Percentiles rank a stretch among this genome's conserved stretches.
These are phyloP conservation scores for Bathynomus jamesi DNA, from an alignment of 1,140 invertebrate genomes.

Conservation along the genomic window DNA sequence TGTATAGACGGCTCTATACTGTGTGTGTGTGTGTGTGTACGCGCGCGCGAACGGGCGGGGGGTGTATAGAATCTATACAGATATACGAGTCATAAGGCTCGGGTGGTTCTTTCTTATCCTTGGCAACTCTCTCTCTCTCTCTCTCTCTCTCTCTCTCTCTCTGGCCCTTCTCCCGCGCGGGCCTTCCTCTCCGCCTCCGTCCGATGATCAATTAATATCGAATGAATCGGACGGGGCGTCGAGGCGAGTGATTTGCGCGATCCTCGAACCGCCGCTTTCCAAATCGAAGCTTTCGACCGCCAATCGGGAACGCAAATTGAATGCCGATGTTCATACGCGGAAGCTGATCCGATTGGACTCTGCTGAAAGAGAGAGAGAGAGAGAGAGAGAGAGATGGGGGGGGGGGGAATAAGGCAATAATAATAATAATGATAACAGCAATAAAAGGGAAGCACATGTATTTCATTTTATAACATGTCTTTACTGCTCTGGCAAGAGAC, in stretches of 20 bases:
- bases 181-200: too few species aligned
- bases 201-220: not conserved
- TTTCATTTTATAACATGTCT: constrained; percentile 13
- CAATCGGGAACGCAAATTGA: not conserved
- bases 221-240: not conserved
- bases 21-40: too few species aligned
- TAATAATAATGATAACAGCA: too few species aligned
- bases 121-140: too few species aligned
- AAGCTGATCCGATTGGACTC: not conserved
- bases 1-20: too few species aligned
- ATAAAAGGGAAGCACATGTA: not conserved
- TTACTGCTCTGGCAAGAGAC: too few species aligned
- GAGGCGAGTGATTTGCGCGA: not conserved
- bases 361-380: not conserved
- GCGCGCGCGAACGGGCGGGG: too few species aligned
- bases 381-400: not conserved
- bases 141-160: too few species aligned
- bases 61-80: too few species aligned
- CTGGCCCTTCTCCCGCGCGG: too few species aligned
- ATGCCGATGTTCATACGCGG: not conserved
- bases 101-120: too few species aligned
- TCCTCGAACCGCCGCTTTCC: not conserved
- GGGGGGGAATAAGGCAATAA: not conserved
- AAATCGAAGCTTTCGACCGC: not conserved
- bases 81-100: too few species aligned